Evolutionary conservation across 2,888 invertebrate genomes (phyloP), one percentile per base, ranked within the genome.

Genomic region (Oscheius sp.): DNA sequence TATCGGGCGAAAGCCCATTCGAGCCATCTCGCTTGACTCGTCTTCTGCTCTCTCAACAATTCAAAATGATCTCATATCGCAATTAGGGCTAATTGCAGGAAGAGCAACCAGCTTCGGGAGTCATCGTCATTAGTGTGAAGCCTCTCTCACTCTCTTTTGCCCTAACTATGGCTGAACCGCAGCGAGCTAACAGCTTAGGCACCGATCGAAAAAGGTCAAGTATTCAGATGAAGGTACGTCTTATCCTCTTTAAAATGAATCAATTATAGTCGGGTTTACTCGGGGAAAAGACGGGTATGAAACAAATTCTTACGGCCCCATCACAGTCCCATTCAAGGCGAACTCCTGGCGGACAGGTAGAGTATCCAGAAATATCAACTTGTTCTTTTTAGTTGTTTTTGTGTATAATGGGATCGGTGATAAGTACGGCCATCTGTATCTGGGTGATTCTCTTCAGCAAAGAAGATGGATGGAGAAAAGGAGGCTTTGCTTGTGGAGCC

Each of bases 371-470:
- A 18, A 18, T 18, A 45, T 43, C 2, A 23, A 23, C 21, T 9
- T 52, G 9, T 18, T n/a, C 6, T 25, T 80, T 83, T n/a, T 76
- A 85, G 83, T 69, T 85, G 16, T 80, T 85, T 59, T 76, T 85
- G 5, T 85, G 85, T 71, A 69, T 81, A 16, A 77, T 83, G 74
- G 85, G 85, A n/a, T 76, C 79, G 7, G 63, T 81, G n/a, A 79
- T 85, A 61, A 79, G 81, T 52, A 72, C 82, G 23, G 78, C 84
- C 9, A 84, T 85, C 45, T 80, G 82, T 56, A 69, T 83, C 27
- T 85, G 84, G 84, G 68, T 82, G 9, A 82, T 81, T 18, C 58
- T 76, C 7, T 84, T 85, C 77, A 75, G 76, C 49, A 72, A 76
- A 29, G 84, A 84, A 56, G 43, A 58, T 18, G 76, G 75, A 12